Evolutionary conservation across 2,888 invertebrate species (phyloP).

Genomic region (Synanthedon vespiformis): DNA sequence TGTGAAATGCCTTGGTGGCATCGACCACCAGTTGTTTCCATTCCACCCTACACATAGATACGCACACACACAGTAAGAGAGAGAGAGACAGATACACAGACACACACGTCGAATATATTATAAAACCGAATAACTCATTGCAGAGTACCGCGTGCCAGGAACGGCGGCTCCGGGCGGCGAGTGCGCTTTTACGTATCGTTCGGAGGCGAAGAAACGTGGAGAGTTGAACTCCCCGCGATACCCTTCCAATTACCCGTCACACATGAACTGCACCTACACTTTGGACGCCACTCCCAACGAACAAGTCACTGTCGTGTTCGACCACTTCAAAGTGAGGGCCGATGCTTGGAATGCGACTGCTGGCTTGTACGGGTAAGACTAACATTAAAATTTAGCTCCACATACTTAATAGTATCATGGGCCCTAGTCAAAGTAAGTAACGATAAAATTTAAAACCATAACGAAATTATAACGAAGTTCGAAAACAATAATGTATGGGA

Average conservation of each 20-base stretch:
- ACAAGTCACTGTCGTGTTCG: conserved; percentile 91
- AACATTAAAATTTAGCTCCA: too few species aligned
- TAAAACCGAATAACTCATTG: conserved; percentile 1
- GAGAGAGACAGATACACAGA: conserved; percentile 5
- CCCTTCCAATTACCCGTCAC: conserved; percentile 96
- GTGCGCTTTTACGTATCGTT: conserved; percentile 92
- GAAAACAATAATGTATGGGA: too few species aligned
- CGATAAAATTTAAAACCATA: too few species aligned
- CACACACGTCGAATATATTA: neutral
- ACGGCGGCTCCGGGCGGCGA: conserved; percentile 92
- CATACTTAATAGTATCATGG: too few species aligned
- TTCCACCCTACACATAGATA: too few species aligned
- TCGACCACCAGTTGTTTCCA: too few species aligned
- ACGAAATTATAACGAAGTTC: too few species aligned
- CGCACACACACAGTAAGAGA: too few species aligned
- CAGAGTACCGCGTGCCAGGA: conserved; percentile 94
- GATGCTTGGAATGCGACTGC: conserved; percentile 83
- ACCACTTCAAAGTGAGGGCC: conserved; percentile 90
- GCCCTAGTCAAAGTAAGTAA: too few species aligned
- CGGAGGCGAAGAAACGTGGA: conserved; percentile 87
- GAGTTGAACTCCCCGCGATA: conserved; percentile 96
- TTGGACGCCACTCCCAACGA: conserved; percentile 89
- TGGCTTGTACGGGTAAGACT: conserved; percentile 50
- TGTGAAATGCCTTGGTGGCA: too few species aligned
- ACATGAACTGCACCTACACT: conserved; percentile 93